Base-by-base conservation (phyloP, 2,888 invertebrate genomes). In the Augochlorella aurata region DNA sequence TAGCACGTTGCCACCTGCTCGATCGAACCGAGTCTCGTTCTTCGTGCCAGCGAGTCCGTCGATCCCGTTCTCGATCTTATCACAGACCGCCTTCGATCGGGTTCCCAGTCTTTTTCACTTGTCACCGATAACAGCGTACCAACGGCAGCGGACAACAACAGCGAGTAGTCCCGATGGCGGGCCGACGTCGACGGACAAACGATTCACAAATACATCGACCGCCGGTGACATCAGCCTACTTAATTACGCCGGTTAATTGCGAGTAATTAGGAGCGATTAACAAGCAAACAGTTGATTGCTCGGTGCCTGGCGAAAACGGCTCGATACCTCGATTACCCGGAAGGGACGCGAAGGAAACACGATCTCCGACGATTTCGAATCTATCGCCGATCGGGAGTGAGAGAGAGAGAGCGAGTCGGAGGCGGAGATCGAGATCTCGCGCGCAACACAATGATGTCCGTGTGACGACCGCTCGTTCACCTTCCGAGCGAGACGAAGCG, bases 161-260 rank as follows among this genome's bases (percentile, higher is more conserved):
- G 77, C 83, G 72, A 61, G 21, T 38, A 70, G 76, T 75, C 71
- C 73, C 65, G 77, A 78, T 63, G 79, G 69, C 71, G 78, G 75
- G 69, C 79, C 85, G 78, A 85, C 77, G 74, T 79, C 83, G 81
- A 85, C 81, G 80, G 79, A 71, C 82, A 71, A 72, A 87, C 85
- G 84, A 84, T 84, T 89, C 84, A 86, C 85, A 77, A 82, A 89
- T 83, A 82, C 81, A 85, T 85, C 81, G 54, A 81, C 52, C 76
- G 83, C 81, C 81, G 87, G 85, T 87, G 86, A 85, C 88, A 87
- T 89, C 85, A 90, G 91, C 89, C 89, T 89, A 88, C 88, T 92
- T 91, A 90, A 92, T 92, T 89, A 91, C 91, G 87, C 87, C 88
- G 82, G 69, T 65, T 92, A 92, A 93, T 92, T 91, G 89, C 88